Percentiles rank a stretch among this genome's conserved stretches.
These are phyloP conservation scores for Thecocarcelia acutangulata DNA, from an alignment of 2,888 invertebrate species.

Conservation along the genomic window DNA sequence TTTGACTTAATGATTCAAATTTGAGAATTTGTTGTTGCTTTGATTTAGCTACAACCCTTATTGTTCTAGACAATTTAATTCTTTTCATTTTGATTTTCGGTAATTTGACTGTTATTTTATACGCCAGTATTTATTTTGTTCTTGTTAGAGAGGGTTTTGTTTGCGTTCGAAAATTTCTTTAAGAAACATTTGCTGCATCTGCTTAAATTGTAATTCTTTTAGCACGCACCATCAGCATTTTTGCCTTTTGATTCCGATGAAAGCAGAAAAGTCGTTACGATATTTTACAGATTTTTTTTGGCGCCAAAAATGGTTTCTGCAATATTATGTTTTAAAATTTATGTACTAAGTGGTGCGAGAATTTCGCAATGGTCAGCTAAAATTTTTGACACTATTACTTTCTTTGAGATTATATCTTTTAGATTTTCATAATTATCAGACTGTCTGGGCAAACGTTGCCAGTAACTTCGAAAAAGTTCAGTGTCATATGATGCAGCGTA, in stretches of 20 bases:
- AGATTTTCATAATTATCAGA: too few relatives aligned
- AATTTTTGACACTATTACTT: too few relatives aligned
- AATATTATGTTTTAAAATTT: constrained; percentile 19
- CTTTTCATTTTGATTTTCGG: constrained; percentile 6
- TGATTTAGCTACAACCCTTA: constrained; percentile 53
- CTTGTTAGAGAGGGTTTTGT: constrained; percentile 40
- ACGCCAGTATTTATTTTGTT: constrained; percentile 34
- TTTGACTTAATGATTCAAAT: constrained; percentile 15
- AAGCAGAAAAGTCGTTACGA: constrained; percentile 63
- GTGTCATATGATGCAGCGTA: too few relatives aligned
- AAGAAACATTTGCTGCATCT: constrained; percentile 61
- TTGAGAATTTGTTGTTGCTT: constrained; percentile 29
- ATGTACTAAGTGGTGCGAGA: constrained; percentile 35
- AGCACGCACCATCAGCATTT: constrained; percentile 44
- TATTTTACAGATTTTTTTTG: constrained; percentile 29
- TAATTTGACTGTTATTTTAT: constrained; percentile 31
- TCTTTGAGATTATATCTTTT: too few relatives aligned
- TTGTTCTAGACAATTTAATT: constrained; percentile 32
- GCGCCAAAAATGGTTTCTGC: constrained; percentile 37
- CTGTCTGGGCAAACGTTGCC: too few relatives aligned
- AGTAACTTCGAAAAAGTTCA: too few relatives aligned
- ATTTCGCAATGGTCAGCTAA: too few relatives aligned
- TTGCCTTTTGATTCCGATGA: neutral
- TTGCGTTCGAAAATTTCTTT: constrained; percentile 43
- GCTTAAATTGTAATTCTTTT: constrained; percentile 44